Base-by-base conservation (phyloP, 2,888 invertebrate species). In the Ophion slaviceki region DNA sequence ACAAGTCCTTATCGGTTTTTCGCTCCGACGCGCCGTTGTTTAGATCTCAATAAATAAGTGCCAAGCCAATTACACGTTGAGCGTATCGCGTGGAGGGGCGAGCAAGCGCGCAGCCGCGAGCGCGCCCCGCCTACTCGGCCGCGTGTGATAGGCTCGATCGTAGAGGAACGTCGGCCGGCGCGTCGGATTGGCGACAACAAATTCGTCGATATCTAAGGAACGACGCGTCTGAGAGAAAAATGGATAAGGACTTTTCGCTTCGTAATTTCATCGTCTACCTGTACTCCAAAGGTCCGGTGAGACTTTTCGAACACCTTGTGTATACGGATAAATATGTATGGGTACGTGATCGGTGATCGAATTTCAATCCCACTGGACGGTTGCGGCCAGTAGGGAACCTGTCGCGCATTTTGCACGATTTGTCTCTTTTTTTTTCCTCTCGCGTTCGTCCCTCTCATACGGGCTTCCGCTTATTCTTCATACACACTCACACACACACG, bases 361-460 rank as follows among this genome's bases (percentile, higher is more conserved):
- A 71, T 67, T 68, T 78, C 57, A 20, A 67, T 67, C 67, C 57
- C 47, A 66, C 66, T 36, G 32, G 76, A 17, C 57, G 62, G 20
- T 72, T 57, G 47, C 57, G 36, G 32, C 82, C 32, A 59, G 66
- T 11, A 64, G 79, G 40, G 76, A 71, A 80, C 76, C 66, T 70
- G 72, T 85, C 59, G 80, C 45, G 62, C 71, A 80, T 59, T 67
- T 80, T 61, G 45, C 75, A 80, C 79, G 53, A 77, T 79, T 57
- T 77, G 53, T 76, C 28, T 64, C 64, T 32, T 14, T 68, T 32
- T n/a, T 24, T 24, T 68, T 17, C 53, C 62, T 67, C 24, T 78
- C 7, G 68, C 57, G 59, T 70, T 68, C 11, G n/a, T 59, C 32
- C 24, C n/a, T 45, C 36, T 57, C 57, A 32, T 36, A 36, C n/a